Conservation (phyloP, 1,140 invertebrate genomes). For the Drosophila albomicans region DNA sequence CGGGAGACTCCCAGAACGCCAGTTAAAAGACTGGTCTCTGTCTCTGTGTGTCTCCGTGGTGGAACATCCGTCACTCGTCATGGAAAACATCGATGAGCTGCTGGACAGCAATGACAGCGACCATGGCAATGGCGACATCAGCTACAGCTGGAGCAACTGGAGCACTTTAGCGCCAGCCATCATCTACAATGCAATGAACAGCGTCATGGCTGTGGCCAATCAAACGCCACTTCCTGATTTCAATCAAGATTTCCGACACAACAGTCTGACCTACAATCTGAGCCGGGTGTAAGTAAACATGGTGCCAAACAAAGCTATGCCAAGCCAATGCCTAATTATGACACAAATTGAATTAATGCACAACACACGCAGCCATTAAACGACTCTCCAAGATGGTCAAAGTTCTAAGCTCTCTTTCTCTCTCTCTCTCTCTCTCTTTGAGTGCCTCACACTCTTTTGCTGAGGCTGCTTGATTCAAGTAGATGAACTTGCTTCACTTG, state of each 20-base stretch:
- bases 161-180: conserved; percentile 60
- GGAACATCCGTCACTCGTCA: conserved; percentile 28
- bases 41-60: too few relatives aligned
- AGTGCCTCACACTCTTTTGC: neutral
- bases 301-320: neutral
- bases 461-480: conserved; percentile 17
- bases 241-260: conserved; percentile 39
- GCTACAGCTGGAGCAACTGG: conserved; percentile 63
- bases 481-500: conserved; percentile 40
- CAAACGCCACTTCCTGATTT: conserved; percentile 55
- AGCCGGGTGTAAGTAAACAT: conserved; percentile 60
- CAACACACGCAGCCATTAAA: conserved; percentile 34
- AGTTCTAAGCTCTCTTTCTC: neutral
- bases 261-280: conserved; percentile 53
- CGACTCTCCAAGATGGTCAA: neutral
- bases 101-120: conserved; percentile 19
- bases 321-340: conserved; percentile 60
- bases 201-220: conserved; percentile 56
- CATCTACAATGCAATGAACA: conserved; percentile 64
- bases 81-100: conserved; percentile 51
- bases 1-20: conserved; percentile 3
- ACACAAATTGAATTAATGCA: conserved; percentile 70
- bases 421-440: neutral
- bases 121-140: conserved; percentile 2
- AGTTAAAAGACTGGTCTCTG: neutral